These are phyloP conservation scores for Danaus melanippus DNA, from an alignment of 1,140 invertebrate species.

Conservation along the genomic window DNA sequence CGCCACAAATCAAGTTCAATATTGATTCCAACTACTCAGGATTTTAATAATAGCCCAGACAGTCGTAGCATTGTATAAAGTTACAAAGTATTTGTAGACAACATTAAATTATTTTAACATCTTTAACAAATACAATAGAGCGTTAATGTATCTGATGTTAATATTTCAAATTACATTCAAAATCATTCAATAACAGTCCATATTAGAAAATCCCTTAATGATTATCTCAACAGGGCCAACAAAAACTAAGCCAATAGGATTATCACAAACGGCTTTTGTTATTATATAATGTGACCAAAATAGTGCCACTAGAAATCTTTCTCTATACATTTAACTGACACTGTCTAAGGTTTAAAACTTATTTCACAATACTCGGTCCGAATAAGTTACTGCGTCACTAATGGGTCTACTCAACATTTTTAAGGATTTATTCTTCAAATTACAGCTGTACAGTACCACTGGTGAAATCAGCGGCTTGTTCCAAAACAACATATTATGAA, in stretches of 20 bases:
- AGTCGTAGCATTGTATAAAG: no score
- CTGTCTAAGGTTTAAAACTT: conserved; percentile 65
- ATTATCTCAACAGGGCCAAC: conserved; percentile 16
- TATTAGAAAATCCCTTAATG: not conserved
- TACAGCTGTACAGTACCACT: conserved; percentile 56
- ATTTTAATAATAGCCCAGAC: no score
- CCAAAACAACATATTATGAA: conserved; percentile 47
- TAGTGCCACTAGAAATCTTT: conserved; percentile 56
- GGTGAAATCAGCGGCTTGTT: conserved; percentile 32
- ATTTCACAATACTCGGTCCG: conserved; percentile 61
- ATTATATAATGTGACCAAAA: conserved; percentile 32
- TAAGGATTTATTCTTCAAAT: conserved; percentile 59
- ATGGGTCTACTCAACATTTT: conserved; percentile 51
- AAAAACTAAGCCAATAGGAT: conserved; percentile 42
- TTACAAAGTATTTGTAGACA: no score
- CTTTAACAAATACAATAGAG: no score
- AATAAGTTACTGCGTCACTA: conserved; percentile 61
- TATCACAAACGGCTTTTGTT: conserved; percentile 52
- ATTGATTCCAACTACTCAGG: no score
- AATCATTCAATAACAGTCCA: not conserved
- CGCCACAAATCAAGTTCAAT: no score
- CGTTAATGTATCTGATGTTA: no score
- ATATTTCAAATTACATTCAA: no score
- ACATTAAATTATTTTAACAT: no score
- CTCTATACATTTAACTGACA: conserved; percentile 49